Base-by-base conservation (phyloP, 2,113 vertebrate species). In the Burhinus bistriatus region DNA sequence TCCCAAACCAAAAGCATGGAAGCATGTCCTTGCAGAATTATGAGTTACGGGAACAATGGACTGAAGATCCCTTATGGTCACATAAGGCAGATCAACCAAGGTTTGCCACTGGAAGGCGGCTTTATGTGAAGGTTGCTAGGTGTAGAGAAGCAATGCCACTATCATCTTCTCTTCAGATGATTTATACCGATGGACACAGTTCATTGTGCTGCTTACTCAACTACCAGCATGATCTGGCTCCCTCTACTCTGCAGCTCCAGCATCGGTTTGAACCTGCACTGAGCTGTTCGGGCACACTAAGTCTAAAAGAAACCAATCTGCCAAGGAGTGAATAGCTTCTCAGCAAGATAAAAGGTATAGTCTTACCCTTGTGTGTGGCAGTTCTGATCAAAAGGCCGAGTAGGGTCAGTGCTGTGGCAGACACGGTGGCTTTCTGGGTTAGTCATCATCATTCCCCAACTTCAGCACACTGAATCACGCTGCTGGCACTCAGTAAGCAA, bases 1-100 rank as follows among this genome's bases (percentile, higher is more conserved):
- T 62, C 36, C 34, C 57, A 62, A 54, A 38, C 9, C n/a, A 42
- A 36, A 34, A 71, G 16, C n/a, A 12, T 0, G 0, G 29, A 16
- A 8, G 26, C 6, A 6, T 17, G 10, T 36, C 65, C 71, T 51
- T 69, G 34, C 26, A 47, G 81, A 72, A 17, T 34, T 27, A 40
- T 2, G 26, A 44, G 23, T 34, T 62, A 22, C 4, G 36, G 59
- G 61, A 89, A 66, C 23, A 15, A 15, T 0, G 0, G 55, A 21
- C 10, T 42, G 66, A 38, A 73, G 38, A 26, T 29, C 20, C 16
- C 49, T 25, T 7, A 20, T 64, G 23, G 19, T 15, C 14, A n/a
- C 14, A n/a, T 2, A 4, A 51, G 18, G 42, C 23, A 69, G 45
- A 17, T 52, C 52, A 81, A 0, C 30, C 25, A 21, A 17, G 23